These are phyloP conservation scores for Asobara japonica DNA, from an alignment of 1,140 invertebrate species.

Conservation along the genomic window DNA sequence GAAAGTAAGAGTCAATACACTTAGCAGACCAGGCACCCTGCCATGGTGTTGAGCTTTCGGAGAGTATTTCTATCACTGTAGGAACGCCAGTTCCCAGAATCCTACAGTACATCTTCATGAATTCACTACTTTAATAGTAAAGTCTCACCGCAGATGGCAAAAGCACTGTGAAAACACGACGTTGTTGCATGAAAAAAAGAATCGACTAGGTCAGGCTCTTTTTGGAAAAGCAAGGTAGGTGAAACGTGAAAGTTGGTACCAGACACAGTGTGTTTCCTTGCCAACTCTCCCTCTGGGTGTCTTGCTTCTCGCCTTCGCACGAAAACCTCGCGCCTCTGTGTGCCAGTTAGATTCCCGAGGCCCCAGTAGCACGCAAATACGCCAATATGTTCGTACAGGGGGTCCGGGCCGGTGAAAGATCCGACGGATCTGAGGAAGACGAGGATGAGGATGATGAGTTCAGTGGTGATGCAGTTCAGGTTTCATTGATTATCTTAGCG, in stretches of 20 bases:
- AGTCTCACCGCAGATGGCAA: too few relatives aligned
- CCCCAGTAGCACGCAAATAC: not conserved
- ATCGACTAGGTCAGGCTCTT: not conserved
- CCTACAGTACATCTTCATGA: too few relatives aligned
- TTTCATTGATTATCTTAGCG: constrained; percentile 29
- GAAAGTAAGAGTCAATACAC: too few relatives aligned
- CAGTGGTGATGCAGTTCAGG: constrained; percentile 57
- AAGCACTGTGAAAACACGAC: not conserved
- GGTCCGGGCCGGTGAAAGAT: constrained; percentile 45
- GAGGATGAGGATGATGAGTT: constrained; percentile 54
- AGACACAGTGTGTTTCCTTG: constrained; percentile 51
- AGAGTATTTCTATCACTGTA: too few relatives aligned
- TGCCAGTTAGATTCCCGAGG: constrained; percentile 22
- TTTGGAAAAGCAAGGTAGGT: constrained; percentile 30
- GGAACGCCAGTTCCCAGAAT: too few relatives aligned
- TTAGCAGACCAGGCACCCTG: too few relatives aligned
- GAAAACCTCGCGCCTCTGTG: constrained; percentile 22
- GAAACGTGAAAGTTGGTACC: constrained; percentile 48
- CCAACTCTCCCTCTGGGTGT: constrained; percentile 35
- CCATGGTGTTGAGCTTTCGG: too few relatives aligned
- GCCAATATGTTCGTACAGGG: constrained; percentile 61
- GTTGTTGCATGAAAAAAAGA: not conserved
- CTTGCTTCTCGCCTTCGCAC: constrained; percentile 17
- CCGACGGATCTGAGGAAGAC: constrained; percentile 53
- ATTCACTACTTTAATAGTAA: too few relatives aligned